These are phyloP conservation scores for Trogon melanurus DNA, from an alignment of 2,113 vertebrate genomes.

Conservation along the genomic window DNA sequence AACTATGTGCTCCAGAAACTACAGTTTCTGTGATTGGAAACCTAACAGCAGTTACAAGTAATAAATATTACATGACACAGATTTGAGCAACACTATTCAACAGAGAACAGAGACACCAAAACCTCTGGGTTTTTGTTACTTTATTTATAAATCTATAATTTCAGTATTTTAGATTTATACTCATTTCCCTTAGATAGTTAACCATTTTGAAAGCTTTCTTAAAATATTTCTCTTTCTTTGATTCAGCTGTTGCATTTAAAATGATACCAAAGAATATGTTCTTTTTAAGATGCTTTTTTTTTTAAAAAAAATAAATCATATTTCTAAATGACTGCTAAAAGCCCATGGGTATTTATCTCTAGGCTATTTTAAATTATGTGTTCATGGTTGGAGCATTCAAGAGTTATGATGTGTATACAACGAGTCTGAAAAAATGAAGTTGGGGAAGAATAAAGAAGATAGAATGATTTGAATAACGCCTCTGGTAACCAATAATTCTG, in stretches of 20 bases:
- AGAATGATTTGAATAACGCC: neutral
- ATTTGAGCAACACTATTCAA: neutral
- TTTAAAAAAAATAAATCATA: neutral
- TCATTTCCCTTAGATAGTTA: neutral
- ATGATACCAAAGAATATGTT: neutral
- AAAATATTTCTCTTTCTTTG: neutral
- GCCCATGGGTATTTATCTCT: neutral
- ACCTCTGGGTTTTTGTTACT: too few species aligned
- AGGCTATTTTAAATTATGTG: neutral
- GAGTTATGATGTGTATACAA: neutral
- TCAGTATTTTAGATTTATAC: neutral
- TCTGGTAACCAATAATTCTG: conserved; percentile 37
- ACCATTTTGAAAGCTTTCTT: neutral
- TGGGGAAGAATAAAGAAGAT: neutral
- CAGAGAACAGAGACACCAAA: neutral
- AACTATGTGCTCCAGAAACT: neutral
- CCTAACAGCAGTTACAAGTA: neutral
- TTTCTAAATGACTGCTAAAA: conserved; percentile 23
- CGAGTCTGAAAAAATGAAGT: neutral
- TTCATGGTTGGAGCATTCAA: neutral
- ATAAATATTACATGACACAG: neutral
- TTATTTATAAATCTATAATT: neutral
- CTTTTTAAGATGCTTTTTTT: neutral
- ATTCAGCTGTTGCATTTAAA: neutral
- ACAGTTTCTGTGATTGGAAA: neutral